Percentiles rank a stretch among this genome's conserved stretches.
These are phyloP conservation scores for Mactra quadrangularis DNA, from an alignment of 1,140 invertebrate species.

Conservation along the genomic window DNA sequence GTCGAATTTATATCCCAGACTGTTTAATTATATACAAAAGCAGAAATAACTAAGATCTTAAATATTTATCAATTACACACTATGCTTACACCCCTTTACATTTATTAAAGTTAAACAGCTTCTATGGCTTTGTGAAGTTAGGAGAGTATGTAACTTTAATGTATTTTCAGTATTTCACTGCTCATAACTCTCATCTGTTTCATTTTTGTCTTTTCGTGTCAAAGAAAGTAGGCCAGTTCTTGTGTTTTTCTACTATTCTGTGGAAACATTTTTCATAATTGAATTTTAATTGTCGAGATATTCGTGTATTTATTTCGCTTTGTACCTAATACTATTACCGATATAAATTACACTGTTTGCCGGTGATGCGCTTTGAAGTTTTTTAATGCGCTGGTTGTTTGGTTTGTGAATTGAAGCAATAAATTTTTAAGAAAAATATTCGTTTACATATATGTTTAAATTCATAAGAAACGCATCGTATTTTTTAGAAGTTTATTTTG, in stretches of 20 bases:
- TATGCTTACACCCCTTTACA: conserved; percentile 1
- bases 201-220: conserved; percentile 1
- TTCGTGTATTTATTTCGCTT: conserved; percentile 31
- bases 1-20: too few species aligned
- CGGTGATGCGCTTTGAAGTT: conserved; percentile 69
- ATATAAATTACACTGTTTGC: conserved; percentile 75
- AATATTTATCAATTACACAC: too few species aligned
- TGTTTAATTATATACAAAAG: too few species aligned
- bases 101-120: conserved; percentile 52
- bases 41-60: too few species aligned
- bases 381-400: conserved; percentile 40
- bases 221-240: conserved; percentile 31
- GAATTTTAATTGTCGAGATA: not conserved
- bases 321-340: conserved; percentile 69
- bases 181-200: not conserved
- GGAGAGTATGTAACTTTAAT: conserved; percentile 68
- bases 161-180: conserved; percentile 36
- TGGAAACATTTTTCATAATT: not conserved
- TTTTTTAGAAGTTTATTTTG: too few species aligned
- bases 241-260: not conserved
- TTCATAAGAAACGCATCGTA: not conserved
- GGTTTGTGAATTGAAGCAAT: conserved; percentile 53
- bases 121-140: conserved; percentile 66
- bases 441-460: not conserved
- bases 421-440: conserved; percentile 25